phyloP scores from a whole-genome alignment of 2,113 vertebrate genomes.

The Labeo catla region DNA sequence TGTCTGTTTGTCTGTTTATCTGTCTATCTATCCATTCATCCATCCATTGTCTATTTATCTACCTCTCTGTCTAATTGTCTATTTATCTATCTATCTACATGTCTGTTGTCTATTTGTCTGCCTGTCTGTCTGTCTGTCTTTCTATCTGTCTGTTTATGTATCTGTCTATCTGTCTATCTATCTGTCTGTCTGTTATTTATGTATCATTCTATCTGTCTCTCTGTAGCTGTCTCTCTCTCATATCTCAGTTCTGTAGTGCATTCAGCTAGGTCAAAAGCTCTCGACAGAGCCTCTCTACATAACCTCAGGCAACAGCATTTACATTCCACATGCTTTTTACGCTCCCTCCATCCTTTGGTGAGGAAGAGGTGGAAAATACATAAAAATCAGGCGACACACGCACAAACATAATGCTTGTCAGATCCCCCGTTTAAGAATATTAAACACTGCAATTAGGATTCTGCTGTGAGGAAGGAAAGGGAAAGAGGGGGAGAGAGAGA shows the following conservation, averaged over 20 bases:
- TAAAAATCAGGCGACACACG: conserved; percentile 57
- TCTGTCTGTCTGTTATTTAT: neutral
- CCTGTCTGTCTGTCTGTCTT: too few relatives aligned
- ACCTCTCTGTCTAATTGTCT: too few relatives aligned
- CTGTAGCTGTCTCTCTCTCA: neutral
- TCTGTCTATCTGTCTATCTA: too few relatives aligned
- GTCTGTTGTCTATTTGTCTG: neutral
- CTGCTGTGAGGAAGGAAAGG: conserved; percentile 42
- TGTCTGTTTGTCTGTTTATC: neutral
- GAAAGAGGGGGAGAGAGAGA: neutral
- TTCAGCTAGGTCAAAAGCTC: conserved; percentile 43
- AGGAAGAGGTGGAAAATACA: conserved; percentile 49
- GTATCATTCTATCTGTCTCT: neutral
- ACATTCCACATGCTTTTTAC: conserved; percentile 43
- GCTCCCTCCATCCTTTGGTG: conserved; percentile 32
- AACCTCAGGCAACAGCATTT: conserved; percentile 52
- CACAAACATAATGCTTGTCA: conserved; percentile 63
- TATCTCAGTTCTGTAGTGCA: neutral
- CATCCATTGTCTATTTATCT: neutral
- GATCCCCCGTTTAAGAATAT: conserved; percentile 74
- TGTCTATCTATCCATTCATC: neutral
- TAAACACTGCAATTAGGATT: conserved; percentile 76
- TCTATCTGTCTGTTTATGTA: too few relatives aligned
- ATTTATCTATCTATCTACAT: neutral
- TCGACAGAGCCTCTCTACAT: neutral